Evolutionary conservation across 2,888 invertebrate species (phyloP).

Genomic region (Stictocephala bisonia): DNA sequence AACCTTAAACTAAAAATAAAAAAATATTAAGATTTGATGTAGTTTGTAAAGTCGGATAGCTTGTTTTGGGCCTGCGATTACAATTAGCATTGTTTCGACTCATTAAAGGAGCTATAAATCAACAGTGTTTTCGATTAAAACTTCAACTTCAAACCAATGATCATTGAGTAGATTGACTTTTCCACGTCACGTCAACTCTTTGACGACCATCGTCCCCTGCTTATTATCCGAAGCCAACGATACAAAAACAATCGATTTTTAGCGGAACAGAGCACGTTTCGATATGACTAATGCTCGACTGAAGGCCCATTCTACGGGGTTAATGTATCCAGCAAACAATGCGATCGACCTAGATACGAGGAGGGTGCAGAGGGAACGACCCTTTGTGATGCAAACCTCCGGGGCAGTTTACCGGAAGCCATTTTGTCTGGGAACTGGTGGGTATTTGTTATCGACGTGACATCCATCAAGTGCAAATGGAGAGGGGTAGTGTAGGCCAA

Average conservation of each 20-base stretch:
- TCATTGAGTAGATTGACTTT: slow-evolving; percentile 39
- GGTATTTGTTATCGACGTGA: slow-evolving; percentile 39
- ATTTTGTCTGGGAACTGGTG: slow-evolving; percentile 38
- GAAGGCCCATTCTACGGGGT: slow-evolving; percentile 8
- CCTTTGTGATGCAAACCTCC: slow-evolving; percentile 27
- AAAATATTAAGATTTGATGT: too few relatives aligned
- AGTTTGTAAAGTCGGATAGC: too few relatives aligned
- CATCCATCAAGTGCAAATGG: slow-evolving; percentile 29
- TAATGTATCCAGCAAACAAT: slow-evolving; percentile 21
- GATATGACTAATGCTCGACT: slow-evolving; percentile 36
- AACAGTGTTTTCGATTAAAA: too few relatives aligned
- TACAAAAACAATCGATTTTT: slow-evolving; percentile 36
- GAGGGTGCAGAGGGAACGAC: slow-evolving; percentile 11
- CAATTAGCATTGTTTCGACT: too few relatives aligned
- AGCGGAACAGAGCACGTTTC: slow-evolving; percentile 24
- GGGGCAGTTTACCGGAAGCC: slow-evolving; percentile 34
- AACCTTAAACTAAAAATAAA: too few relatives aligned
- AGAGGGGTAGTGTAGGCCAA: slow-evolving; percentile 14
- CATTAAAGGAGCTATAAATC: too few relatives aligned
- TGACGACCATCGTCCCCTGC: neutral
- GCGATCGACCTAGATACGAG: slow-evolving; percentile 24
- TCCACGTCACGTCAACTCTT: slow-evolving; percentile 32
- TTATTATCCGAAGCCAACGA: slow-evolving; percentile 28
- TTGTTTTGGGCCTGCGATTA: too few relatives aligned
- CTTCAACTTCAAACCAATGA: too few relatives aligned